Evolutionary conservation across 2,797 vertebrate genomes (phyloP), one percentile per base, ranked within the genome.

Genomic region (Falco peregrinus): DNA sequence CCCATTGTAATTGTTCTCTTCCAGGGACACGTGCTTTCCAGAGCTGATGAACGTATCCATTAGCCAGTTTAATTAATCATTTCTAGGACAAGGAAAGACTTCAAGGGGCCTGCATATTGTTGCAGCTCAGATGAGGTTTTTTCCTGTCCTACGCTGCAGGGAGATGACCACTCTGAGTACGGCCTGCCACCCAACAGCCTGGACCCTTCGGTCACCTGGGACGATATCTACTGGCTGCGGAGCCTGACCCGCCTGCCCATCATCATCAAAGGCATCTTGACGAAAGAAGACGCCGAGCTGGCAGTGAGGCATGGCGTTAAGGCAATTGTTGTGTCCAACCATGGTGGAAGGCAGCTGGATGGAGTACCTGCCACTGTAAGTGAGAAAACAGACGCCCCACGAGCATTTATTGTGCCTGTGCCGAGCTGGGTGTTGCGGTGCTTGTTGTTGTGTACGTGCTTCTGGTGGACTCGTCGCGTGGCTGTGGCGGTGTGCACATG

Each of bases 251-350:
- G 54, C 26, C 97, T 99, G 92, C 99, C 99, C 48, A 98, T 99
- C 89, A 98, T 99, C 95, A 98, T 99, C 96, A 99, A 99, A 97
- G 99, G 99, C 61, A 99, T 99, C 97, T 96, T 99, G 97, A 99
- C 99, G 2, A 99, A 98, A 96, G 99, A 99, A 97, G 99, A 99
- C 28, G 99, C 99, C 5, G 99, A 99, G 96, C 97, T 99, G 97
- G 99, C 99, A 0, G 97, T 99, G 96, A 98, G 98, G 71, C 98
- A 99, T 1, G 98, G 99, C 1, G 98, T 99, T 50, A 98, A 99
- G 54, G 99, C 99, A 67, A 99, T 99, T 98, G 98, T 99, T 6
- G 99, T 99, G 91, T 99, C 99, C 87, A 99, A 99, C 95, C 99
- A 99, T 0, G 99, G 99, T 2, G 99, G 99, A 18, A 98, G 99